Evolutionary conservation across 2,888 invertebrate species (phyloP).

Genomic region (Drosophila nr. fundita): DNA sequence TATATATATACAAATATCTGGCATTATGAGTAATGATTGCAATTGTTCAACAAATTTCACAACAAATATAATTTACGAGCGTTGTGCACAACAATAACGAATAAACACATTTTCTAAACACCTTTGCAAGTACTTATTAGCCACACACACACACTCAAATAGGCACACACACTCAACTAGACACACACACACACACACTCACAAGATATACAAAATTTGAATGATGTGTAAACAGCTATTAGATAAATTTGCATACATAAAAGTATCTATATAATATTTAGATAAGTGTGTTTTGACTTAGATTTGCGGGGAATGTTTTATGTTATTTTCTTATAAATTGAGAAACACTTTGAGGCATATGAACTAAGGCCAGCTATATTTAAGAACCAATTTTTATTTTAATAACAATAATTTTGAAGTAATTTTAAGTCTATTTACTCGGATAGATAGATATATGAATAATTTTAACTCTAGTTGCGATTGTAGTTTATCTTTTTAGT

Average conservation of each 20-base stretch:
- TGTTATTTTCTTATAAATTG: not conserved
- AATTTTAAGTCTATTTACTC: not conserved
- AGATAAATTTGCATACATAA: not conserved
- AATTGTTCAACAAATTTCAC: slow-evolving; percentile 36
- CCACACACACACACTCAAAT: slow-evolving; percentile 3
- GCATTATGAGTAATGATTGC: slow-evolving; percentile 28
- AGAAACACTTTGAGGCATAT: not conserved
- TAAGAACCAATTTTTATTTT: not conserved
- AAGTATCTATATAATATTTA: not conserved
- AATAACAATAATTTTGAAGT: not conserved
- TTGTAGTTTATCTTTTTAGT: not conserved
- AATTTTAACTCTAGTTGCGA: not conserved
- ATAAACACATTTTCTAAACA: slow-evolving; percentile 35
- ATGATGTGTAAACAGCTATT: not conserved
- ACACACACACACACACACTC: not conserved
- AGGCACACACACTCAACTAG: slow-evolving; percentile 5
- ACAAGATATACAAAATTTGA: not conserved
- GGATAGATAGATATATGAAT: not conserved
- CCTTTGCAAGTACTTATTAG: slow-evolving; percentile 15
- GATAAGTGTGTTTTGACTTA: not conserved
- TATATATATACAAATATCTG: not conserved
- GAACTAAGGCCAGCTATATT: not conserved
- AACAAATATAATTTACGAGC: slow-evolving; percentile 41
- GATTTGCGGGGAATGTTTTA: not conserved
- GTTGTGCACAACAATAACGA: slow-evolving; percentile 17